Conservation (phyloP, 2,113 vertebrate species). For the Coregonus clupeaformis region DNA sequence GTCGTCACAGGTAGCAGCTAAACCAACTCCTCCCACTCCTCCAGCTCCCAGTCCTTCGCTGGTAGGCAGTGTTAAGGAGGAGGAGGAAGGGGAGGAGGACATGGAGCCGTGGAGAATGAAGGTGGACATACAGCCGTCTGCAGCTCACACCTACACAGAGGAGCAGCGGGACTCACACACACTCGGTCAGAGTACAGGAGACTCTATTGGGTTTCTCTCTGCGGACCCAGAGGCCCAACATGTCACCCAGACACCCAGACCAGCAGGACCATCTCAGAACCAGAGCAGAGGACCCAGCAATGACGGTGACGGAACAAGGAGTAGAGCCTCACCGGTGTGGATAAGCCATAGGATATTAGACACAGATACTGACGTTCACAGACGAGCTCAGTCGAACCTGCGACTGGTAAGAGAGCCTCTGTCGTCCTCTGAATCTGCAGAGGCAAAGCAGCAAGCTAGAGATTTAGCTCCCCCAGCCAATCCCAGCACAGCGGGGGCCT, state of each 20-base stretch:
- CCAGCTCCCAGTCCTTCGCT: slow-evolving; percentile 28
- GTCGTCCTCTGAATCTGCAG: slow-evolving; percentile 27
- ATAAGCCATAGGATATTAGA: slow-evolving; percentile 8
- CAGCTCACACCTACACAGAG: slow-evolving; percentile 29
- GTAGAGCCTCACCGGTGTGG: slow-evolving; percentile 13
- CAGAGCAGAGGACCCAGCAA: slow-evolving; percentile 15
- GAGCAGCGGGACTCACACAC: slow-evolving; percentile 33
- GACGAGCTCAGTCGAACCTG: slow-evolving; percentile 10
- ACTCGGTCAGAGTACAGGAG: neutral
- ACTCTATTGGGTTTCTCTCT: slow-evolving; percentile 12
- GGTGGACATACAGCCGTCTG: slow-evolving; percentile 35
- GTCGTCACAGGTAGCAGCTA: neutral
- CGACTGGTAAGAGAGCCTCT: slow-evolving; percentile 25
- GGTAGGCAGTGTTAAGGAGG: slow-evolving; percentile 50
- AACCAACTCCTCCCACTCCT: neutral
- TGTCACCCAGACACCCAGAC: slow-evolving; percentile 20
- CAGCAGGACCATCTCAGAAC: slow-evolving; percentile 30
- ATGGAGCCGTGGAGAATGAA: slow-evolving; percentile 7
- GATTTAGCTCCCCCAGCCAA: slow-evolving; percentile 8
- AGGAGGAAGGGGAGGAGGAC: slow-evolving; percentile 19
- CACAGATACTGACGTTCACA: slow-evolving; percentile 14
- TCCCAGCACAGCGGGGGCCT: slow-evolving; percentile 2
- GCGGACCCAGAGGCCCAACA: slow-evolving; percentile 11
- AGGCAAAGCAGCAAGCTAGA: slow-evolving; percentile 28
- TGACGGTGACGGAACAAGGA: slow-evolving; percentile 18